phyloP scores from a whole-genome alignment of 35 echinoderm and acorn worm genomes.

The Heliocidaris erythrogramma region DNA sequence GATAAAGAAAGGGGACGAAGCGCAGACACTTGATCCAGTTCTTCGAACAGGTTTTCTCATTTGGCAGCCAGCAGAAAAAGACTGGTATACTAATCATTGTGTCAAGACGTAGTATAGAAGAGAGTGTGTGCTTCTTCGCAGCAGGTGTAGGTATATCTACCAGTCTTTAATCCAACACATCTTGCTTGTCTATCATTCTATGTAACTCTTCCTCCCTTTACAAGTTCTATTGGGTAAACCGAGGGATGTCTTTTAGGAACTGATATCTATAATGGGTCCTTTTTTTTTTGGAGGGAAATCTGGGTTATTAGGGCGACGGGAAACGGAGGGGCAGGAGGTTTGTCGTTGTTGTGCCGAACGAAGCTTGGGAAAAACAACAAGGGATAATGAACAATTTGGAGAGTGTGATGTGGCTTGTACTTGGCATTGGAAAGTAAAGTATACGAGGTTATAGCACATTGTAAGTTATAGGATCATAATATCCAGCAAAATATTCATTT shows the following conservation, averaged over 20 bases:
- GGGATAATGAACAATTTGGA: neutral
- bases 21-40: conserved; percentile 40
- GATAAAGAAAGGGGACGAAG: neutral
- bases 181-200: neutral
- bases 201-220: neutral
- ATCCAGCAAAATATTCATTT: neutral
- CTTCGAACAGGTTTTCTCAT: conserved; percentile 41
- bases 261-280: neutral
- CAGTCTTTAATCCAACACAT: neutral
- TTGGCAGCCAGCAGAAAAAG: neutral
- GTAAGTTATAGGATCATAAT: neutral
- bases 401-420: neutral
- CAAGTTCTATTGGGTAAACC: neutral
- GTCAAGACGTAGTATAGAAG: conserved; percentile 15
- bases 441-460: neutral
- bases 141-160: neutral
- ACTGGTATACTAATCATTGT: conserved; percentile 42
- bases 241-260: neutral
- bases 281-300: neutral
- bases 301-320: conserved; percentile 38
- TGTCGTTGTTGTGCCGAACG: neutral
- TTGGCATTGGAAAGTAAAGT: neutral
- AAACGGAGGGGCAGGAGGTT: neutral
- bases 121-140: neutral
- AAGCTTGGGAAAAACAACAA: neutral